Base-by-base conservation (phyloP, 2,888 invertebrate species). In the Chrysodeixis includens region DNA sequence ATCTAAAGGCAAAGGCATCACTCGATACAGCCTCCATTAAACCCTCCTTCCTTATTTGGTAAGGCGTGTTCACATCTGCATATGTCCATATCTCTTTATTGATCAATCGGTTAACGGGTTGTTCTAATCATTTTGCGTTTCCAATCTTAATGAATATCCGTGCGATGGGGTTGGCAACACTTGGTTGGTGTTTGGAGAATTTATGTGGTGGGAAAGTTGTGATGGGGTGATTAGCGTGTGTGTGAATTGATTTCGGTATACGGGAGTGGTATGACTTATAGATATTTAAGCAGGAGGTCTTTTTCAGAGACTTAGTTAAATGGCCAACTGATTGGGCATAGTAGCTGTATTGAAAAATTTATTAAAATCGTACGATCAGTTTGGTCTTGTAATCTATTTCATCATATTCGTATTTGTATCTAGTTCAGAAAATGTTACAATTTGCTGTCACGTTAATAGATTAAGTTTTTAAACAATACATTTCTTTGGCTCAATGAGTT, bases 141-240 rank as follows among this genome's bases (percentile, higher is more conserved):
- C 86, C 84, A 83, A 89, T 90, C 88, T 88, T 88, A 90, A 90
- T 90, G 86, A 89, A 88, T 88, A 89, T 89, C 87, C 87, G 76
- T 65, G 56, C 68, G 74, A 58, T 56, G 79, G 69, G 74, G 78
- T 75, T 59, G 63, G 40, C 70, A 86, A 86, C 83, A 46, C 66
- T 66, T 58, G 66, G 70, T 18, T 76, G 76, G 61, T 59, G 71
- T 35, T 56, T 58, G 16, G n/a, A 56, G 49, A 18, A 46, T 54
- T 56, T 57, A 56, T 26, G 40, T 64, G 52, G 46, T 30, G 55
- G 51, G 70, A 74, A 71, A 66, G 66, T 75, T 64, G 51, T 9
- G 20, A 71, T 55, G 70, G 14, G 54, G 63, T 71, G 64, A 74
- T 74, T 74, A 53, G 58, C 49, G 49, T 58, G 51, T 62, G 51